Percentiles rank a stretch among this genome's conserved stretches.
phyloP scores from a whole-genome alignment of 2,888 invertebrate genomes.

The Trisateles emortualis region DNA sequence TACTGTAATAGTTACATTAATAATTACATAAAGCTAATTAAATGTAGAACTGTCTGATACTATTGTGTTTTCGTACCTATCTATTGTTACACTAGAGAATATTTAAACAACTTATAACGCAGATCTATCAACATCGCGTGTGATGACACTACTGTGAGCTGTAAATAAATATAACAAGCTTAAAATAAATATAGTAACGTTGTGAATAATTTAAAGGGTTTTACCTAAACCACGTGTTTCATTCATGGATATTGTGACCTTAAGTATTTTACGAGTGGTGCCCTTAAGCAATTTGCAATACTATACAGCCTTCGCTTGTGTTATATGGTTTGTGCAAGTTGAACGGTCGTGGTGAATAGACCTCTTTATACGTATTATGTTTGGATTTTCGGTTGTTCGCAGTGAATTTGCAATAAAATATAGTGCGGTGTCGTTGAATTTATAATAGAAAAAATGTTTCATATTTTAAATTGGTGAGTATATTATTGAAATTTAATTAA shows the following conservation, averaged over 20 bases:
- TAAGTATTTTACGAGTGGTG: conserved; percentile 39
- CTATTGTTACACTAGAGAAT: conserved; percentile 8
- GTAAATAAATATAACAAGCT: background rate
- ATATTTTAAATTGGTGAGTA: conserved; percentile 43
- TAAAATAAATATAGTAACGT: background rate
- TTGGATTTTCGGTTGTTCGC: conserved; percentile 12
- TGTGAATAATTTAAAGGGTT: too few relatives aligned
- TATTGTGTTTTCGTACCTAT: conserved; percentile 8
- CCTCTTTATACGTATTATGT: conserved; percentile 41
- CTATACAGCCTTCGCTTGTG: conserved; percentile 58
- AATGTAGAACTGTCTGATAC: background rate
- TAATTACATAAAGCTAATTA: background rate
- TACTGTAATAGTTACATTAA: background rate
- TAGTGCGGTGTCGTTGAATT: conserved; percentile 34
- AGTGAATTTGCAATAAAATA: conserved; percentile 23
- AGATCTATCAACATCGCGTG: background rate
- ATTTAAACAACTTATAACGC: background rate
- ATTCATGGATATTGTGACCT: conserved; percentile 43
- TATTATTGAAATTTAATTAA: conserved; percentile 13
- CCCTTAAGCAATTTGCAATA: conserved; percentile 58
- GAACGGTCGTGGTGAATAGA: conserved; percentile 60
- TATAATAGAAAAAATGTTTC: conserved; percentile 34
- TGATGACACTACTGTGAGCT: background rate
- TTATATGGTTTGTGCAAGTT: conserved; percentile 64
- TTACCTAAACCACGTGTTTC: conserved; percentile 19